Evolutionary conservation across 2,888 invertebrate species (phyloP).

Genomic region (Rotaria socialis): DNA sequence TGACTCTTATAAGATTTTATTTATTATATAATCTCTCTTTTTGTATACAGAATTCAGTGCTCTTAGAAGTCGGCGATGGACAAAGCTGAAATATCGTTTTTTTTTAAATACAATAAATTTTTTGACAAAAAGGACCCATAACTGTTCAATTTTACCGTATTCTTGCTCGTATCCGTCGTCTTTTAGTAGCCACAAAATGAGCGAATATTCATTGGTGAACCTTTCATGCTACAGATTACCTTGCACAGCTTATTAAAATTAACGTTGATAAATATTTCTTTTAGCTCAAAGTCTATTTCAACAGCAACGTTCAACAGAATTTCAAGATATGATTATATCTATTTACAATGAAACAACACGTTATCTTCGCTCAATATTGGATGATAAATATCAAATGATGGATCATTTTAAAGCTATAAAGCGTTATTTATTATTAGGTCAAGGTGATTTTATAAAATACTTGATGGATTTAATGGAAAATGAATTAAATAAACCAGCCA

Average conservation of each 20-base stretch:
- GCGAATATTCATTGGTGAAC: too few relatives aligned
- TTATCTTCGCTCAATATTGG: conserved; percentile 63
- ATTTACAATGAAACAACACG: conserved; percentile 53
- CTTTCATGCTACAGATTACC: too few relatives aligned
- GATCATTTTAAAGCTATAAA: conserved; percentile 84
- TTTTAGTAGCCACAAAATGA: too few relatives aligned
- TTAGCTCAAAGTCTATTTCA: conserved; percentile 66
- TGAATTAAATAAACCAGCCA: conserved; percentile 79
- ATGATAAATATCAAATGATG: conserved; percentile 78
- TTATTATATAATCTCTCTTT: too few relatives aligned
- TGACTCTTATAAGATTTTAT: too few relatives aligned
- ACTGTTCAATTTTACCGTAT: too few relatives aligned
- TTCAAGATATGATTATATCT: conserved; percentile 75
- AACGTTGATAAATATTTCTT: conserved; percentile 48
- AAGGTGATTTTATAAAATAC: conserved; percentile 90
- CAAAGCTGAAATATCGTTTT: too few relatives aligned
- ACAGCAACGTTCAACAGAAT: conserved; percentile 69
- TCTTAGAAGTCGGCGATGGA: too few relatives aligned
- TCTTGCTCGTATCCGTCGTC: too few relatives aligned
- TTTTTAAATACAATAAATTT: too few relatives aligned
- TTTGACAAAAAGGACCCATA: too few relatives aligned
- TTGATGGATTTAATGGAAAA: conserved; percentile 71
- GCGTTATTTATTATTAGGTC: conserved; percentile 81
- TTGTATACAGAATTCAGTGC: too few relatives aligned
- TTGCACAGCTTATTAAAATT: conserved; percentile 44